Evolutionary conservation across 2,113 vertebrate genomes (phyloP), one percentile per base, ranked within the genome.

Genomic region (Nibea coibor): DNA sequence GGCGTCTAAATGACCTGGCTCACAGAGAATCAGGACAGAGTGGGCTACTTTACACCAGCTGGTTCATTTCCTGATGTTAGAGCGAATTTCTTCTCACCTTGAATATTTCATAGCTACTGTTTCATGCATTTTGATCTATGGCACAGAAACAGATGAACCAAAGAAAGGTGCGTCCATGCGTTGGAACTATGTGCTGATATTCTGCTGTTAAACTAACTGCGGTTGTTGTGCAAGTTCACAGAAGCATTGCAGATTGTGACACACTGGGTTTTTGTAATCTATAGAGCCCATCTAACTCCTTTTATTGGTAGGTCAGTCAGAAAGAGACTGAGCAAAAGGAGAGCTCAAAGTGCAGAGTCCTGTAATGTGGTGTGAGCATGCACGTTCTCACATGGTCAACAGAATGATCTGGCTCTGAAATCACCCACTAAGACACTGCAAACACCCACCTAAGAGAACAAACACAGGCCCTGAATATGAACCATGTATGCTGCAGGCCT

Each of bases 341-440:
- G 39, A 57, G 24, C 78, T 71, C 68, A 80, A 53, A 43, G 81
- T 68, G 16, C 87, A 84, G 68, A 74, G 81, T 85, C 68, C 73
- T 77, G 47, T 5, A 12, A 39, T 74, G 50, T 45, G 26, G 11
- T 4, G 39, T 11, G 11, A 3, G 39, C 11, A 0, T 39, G 43
- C 62, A 12, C 59, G 26, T 64, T 61, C 42, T 26, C 42, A 70
- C 39, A 53, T 11, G 0, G 0, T 67, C 68, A 66, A 35, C 43
- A 66, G 6, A 64, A 75, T 26, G 19, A 73, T 17, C 16, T 31
- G 42, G 65, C 20, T 48, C 22, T 35, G 50, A 54, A 70, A 57
- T 75, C 24, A 61, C 51, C 10, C 39, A 28, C 43, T 64, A 56
- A 57, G n/a, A 57, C 15, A 14, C 1, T 39, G 9, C 51, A 17